Conservation (phyloP, 1,140 invertebrate species). For the Drosophila santomea region DNA sequence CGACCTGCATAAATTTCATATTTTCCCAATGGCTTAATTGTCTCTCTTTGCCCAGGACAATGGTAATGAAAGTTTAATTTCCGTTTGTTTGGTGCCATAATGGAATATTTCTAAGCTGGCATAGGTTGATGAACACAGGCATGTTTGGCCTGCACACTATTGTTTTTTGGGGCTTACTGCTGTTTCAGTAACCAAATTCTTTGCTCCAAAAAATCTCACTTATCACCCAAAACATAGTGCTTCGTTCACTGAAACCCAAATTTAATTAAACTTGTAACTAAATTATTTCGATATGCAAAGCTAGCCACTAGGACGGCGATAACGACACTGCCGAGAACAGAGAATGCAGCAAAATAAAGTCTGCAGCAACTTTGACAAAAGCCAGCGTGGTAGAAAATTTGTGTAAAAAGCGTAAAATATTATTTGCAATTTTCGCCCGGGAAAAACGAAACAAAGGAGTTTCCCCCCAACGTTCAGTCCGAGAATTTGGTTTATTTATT, state of each 20-base stretch:
- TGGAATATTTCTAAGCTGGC: conserved; percentile 13
- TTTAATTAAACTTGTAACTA: conserved; percentile 66
- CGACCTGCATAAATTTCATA: conserved; percentile 46
- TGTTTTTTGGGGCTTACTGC: conserved; percentile 7
- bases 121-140: conserved; percentile 13
- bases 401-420: conserved; percentile 65
- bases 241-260: conserved; percentile 34
- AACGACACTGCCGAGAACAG: conserved; percentile 25
- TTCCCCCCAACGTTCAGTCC: not conserved
- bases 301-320: conserved; percentile 19
- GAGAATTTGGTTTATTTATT: conserved; percentile 32
- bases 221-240: conserved; percentile 17
- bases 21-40: conserved; percentile 53
- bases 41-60: conserved; percentile 20
- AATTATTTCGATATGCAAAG: conserved; percentile 63
- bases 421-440: conserved; percentile 46
- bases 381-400: conserved; percentile 55
- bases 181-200: conserved; percentile 13
- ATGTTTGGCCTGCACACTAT: conserved; percentile 14
- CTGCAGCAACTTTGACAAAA: conserved; percentile 17
- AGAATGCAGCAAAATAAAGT: conserved; percentile 26
- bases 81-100: conserved; percentile 11
- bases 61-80: conserved; percentile 60
- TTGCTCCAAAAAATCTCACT: conserved; percentile 17
- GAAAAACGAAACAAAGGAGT: conserved; percentile 20